phyloP scores from a whole-genome alignment of 2,113 vertebrate genomes.

The Bubalus kerabau region DNA sequence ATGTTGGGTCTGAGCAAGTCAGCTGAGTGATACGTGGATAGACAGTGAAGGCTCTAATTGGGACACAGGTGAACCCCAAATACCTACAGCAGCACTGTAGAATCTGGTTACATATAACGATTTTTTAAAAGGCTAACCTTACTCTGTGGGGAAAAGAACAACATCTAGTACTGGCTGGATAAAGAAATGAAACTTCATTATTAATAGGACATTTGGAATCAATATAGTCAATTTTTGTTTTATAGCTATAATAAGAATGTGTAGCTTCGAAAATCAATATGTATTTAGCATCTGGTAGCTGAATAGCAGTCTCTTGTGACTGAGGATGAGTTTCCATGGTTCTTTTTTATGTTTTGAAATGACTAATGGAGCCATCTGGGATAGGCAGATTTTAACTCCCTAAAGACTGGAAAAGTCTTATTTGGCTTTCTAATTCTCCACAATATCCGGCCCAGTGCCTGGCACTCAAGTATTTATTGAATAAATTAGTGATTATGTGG shows the following conservation, averaged over 20 bases:
- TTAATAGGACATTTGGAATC: slow-evolving; percentile 3
- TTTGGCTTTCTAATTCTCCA: background rate
- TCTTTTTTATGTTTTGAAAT: slow-evolving; percentile 46
- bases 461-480: background rate
- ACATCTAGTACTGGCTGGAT: background rate
- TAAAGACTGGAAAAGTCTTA: slow-evolving; percentile 4
- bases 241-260: background rate
- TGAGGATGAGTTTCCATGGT: slow-evolving; percentile 15
- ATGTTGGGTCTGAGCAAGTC: background rate
- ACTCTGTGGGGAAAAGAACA: background rate
- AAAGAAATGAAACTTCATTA: background rate
- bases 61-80: background rate
- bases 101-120: background rate
- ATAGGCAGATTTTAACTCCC: slow-evolving; percentile 22
- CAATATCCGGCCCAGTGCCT: background rate
- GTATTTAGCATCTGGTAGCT: background rate
- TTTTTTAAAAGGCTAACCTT: background rate
- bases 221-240: background rate
- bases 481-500: background rate
- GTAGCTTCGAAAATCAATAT: slow-evolving; percentile 13
- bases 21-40: background rate
- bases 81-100: background rate
- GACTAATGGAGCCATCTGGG: slow-evolving; percentile 34
- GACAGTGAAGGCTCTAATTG: background rate
- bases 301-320: background rate